Evolutionary conservation across 2,888 invertebrate species (phyloP), one percentile per base, ranked within the genome.

Genomic region (Vannuccia rotundouncinata): DNA sequence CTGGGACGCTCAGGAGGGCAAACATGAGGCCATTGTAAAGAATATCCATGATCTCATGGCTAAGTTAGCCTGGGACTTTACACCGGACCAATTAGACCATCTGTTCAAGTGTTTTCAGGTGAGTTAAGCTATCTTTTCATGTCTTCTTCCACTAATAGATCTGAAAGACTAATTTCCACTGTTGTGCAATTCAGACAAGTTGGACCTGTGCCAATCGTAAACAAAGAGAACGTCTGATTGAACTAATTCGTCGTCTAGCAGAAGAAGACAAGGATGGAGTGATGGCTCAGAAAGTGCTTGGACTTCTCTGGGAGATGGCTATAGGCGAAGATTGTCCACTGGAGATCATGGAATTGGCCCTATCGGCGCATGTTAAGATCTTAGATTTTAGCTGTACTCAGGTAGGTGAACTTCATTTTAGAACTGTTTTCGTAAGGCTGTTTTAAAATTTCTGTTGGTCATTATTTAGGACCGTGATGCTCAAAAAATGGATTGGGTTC

Each of bases 231-330:
- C 94, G 95, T 86, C 90, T 98, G 83, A 89, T 98, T 84, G 97
- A 98, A 89, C 90, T 98, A 83, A 97, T 98, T 84, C 91, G 97
- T 83, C 91, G 96, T 83, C 90, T 98, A 82, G 97, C 97, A 0
- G 97, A 98, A 89, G 97, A 98, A 88, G 97, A 98, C 88, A 97
- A 98, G 88, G 95, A 97, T 88, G 97, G 97, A 78, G 95, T 96
- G 10, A 97, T 97, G 97, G 96, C 97, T 74, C 94, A 95, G 88
- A 97, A 97, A 91, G 92, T 95, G 77, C 90, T 98, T 84, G 94
- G 94, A 82, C 90, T 97, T 74, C 94, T 98, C 88, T 98, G 97
- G 97, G 95, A 95, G 87, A 90, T 98, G 87, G 95, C 96, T 1
- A 95, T 96, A 89, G 94, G 95, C 79, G 94, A 94, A 84, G 96